These are phyloP conservation scores for Eupithecia subfuscata DNA, from an alignment of 2,888 invertebrate species.

Conservation along the genomic window DNA sequence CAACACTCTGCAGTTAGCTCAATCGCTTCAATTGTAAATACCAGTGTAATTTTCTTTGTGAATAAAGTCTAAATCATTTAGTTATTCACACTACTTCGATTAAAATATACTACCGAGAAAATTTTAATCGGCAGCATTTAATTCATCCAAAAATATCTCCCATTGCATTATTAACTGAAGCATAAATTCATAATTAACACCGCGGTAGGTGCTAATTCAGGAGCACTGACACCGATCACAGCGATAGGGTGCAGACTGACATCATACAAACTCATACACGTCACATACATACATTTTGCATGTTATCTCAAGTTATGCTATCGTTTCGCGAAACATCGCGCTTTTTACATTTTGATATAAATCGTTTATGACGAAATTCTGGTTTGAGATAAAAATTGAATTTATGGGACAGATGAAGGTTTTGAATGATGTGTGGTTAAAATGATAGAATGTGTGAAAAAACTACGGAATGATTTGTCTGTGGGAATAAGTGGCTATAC, in stretches of 20 bases:
- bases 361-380: slow-evolving; percentile 40
- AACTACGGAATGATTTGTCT: not conserved
- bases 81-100: not conserved
- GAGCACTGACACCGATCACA: slow-evolving; percentile 26
- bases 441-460: slow-evolving; percentile 1
- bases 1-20: no score
- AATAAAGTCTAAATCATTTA: no score
- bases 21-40: no score
- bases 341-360: slow-evolving; percentile 38
- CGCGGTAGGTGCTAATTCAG: slow-evolving; percentile 29
- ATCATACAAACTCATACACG: slow-evolving; percentile 20
- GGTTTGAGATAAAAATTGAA: slow-evolving; percentile 21
- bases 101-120: not conserved
- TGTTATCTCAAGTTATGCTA: slow-evolving; percentile 37
- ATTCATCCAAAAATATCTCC: not conserved
- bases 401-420: not conserved
- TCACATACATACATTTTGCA: slow-evolving; percentile 29
- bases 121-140: not conserved
- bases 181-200: slow-evolving; percentile 30
- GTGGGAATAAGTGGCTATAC: not conserved
- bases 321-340: slow-evolving; percentile 38
- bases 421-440: not conserved
- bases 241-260: slow-evolving; percentile 24
- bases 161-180: slow-evolving; percentile 8
- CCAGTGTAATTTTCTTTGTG: no score